These are phyloP conservation scores for Gerris lacustris DNA, from an alignment of 2,888 invertebrate genomes.

Conservation along the genomic window DNA sequence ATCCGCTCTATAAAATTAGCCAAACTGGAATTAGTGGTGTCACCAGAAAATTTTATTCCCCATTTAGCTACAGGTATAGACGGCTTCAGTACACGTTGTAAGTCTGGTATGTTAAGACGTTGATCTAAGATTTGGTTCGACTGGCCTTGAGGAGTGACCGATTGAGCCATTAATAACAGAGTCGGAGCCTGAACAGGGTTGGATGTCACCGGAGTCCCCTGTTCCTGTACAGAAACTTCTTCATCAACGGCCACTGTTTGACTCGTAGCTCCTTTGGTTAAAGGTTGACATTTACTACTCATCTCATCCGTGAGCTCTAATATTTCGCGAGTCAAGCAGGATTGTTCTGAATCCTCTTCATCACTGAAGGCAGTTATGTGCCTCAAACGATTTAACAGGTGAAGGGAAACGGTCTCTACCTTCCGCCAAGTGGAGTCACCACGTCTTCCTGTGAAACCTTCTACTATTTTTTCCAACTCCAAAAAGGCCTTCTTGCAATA, in stretches of 20 bases:
- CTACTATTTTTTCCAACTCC: no score
- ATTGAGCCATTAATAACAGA: no score
- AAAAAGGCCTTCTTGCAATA: neutral
- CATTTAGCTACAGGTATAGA: conserved; percentile 19
- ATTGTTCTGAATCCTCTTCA: conserved; percentile 1
- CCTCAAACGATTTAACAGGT: neutral
- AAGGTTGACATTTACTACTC: neutral
- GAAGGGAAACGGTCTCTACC: neutral
- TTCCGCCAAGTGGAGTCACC: neutral
- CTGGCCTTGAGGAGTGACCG: no score
- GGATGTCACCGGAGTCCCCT: no score
- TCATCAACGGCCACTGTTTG: no score
- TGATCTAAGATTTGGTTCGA: no score
- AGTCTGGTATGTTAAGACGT: neutral
- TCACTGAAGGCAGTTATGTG: neutral
- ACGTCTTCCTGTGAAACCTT: neutral
- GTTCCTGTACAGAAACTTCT: no score
- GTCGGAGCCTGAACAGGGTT: no score
- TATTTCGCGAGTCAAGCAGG: neutral
- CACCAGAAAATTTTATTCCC: conserved; percentile 24
- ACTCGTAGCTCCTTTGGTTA: no score
- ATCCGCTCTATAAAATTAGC: conserved; percentile 26
- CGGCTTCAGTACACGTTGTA: neutral
- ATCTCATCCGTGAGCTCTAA: neutral
- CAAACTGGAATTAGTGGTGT: conserved; percentile 12